These are phyloP conservation scores for Agrochola lota DNA, from an alignment of 2,888 invertebrate genomes.

Conservation along the genomic window DNA sequence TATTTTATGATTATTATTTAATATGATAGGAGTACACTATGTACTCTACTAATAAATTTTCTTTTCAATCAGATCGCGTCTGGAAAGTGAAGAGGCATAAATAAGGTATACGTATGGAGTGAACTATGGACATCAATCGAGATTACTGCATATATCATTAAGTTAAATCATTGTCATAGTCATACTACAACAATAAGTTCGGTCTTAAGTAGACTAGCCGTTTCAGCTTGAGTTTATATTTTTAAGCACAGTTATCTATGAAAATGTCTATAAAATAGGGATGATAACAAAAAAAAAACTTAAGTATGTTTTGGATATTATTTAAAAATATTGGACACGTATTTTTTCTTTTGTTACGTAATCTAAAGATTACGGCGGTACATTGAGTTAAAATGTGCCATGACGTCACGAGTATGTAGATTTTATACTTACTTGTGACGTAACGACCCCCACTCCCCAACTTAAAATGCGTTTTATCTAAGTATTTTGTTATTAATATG, in stretches of 20 bases:
- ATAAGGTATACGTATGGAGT: conserved; percentile 24
- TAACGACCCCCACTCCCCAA: too few relatives aligned
- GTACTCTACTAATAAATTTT: conserved; percentile 22
- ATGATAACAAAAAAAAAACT: too few relatives aligned
- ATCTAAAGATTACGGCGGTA: too few relatives aligned
- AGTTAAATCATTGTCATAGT: conserved; percentile 39
- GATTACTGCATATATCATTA: conserved; percentile 40
- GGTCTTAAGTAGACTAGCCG: conserved; percentile 13
- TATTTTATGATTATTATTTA: neutral
- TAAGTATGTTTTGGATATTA: too few relatives aligned
- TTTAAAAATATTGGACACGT: too few relatives aligned
- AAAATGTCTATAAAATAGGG: neutral
- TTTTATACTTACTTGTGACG: too few relatives aligned
- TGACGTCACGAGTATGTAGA: too few relatives aligned
- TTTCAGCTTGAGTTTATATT: conserved; percentile 15
- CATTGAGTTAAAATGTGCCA: too few relatives aligned
- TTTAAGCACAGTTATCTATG: neutral
- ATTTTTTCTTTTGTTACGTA: too few relatives aligned
- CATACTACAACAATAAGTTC: conserved; percentile 22
- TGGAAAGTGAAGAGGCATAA: conserved; percentile 5
- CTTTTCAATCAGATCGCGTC: conserved; percentile 37
- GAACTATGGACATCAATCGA: conserved; percentile 22
- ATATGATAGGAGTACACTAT: conserved; percentile 11
- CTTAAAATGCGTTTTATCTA: too few relatives aligned
- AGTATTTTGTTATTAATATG: too few relatives aligned